phyloP scores from a whole-genome alignment of 2,888 invertebrate genomes.

The Andrena minutula region DNA sequence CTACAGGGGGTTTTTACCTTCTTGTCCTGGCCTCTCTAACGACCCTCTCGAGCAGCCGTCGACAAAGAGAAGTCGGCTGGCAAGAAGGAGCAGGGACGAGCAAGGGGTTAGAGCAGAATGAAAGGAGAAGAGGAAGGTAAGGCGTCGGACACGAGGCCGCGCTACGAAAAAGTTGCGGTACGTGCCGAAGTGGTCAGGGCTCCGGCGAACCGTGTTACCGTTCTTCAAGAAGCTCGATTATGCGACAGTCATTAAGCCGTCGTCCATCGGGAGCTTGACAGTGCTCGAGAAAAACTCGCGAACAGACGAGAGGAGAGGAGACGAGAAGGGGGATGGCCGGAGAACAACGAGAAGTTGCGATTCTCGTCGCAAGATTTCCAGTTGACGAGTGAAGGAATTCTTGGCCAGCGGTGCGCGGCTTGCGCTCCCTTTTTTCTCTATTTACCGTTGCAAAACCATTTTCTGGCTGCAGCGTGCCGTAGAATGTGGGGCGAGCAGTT shows the following conservation, averaged over 20 bases:
- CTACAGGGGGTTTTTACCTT: conserved; percentile 43
- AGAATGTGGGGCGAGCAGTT: not conserved
- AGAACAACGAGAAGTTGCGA: conserved; percentile 2
- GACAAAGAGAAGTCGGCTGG: not conserved
- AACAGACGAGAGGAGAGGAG: not conserved
- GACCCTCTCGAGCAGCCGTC: conserved; percentile 57
- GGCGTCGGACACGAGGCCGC: conserved; percentile 11
- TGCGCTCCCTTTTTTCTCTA: not conserved
- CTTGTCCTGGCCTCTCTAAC: conserved; percentile 54
- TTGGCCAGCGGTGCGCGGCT: not conserved
- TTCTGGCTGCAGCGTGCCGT: not conserved
- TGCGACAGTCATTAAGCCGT: conserved; percentile 70
- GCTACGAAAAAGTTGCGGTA: conserved; percentile 57
- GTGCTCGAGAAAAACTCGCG: conserved; percentile 38
- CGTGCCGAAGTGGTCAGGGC: conserved; percentile 67
- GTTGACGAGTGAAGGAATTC: not conserved
- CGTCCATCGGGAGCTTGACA: conserved; percentile 45
- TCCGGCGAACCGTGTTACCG: conserved; percentile 34
- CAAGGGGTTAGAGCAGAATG: not conserved
- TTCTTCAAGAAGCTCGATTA: conserved; percentile 65
- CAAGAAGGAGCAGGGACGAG: conserved; percentile 7
- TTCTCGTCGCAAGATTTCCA: not conserved
- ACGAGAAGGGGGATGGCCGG: not conserved
- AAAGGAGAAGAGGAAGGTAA: conserved; percentile 10
- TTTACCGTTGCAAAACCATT: not conserved